phyloP scores from a whole-genome alignment of 2,888 invertebrate genomes.

The Cabera pusaria region DNA sequence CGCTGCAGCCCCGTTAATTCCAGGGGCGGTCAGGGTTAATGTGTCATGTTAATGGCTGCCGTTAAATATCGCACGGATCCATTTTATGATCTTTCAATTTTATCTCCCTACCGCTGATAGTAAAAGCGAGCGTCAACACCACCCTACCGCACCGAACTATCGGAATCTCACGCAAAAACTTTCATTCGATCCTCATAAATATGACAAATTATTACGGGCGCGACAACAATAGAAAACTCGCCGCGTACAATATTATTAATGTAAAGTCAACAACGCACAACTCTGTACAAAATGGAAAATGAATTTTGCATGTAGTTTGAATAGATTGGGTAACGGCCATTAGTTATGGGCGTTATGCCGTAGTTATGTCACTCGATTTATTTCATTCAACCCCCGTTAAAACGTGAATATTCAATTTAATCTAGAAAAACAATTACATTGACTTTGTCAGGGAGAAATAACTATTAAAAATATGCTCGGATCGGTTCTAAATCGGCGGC shows the following conservation, averaged over 20 bases:
- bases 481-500: slow-evolving; percentile 34
- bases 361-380: slow-evolving; percentile 29
- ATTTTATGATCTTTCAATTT: slow-evolving; percentile 63
- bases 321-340: slow-evolving; percentile 30
- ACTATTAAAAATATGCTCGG: slow-evolving; percentile 5
- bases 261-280: slow-evolving; percentile 35
- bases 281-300: slow-evolving; percentile 32
- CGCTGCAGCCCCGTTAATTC: slow-evolving; percentile 57
- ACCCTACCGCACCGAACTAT: slow-evolving; percentile 9
- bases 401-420: slow-evolving; percentile 22
- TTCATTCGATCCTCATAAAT: slow-evolving; percentile 25
- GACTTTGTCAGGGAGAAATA: slow-evolving; percentile 9
- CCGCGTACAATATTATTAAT: slow-evolving; percentile 29
- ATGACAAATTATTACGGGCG: slow-evolving; percentile 25
- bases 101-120: slow-evolving; percentile 41
- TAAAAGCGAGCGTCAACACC: slow-evolving; percentile 25
- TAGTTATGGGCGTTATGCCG: slow-evolving; percentile 34
- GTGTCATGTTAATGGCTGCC: slow-evolving; percentile 64
- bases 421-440: slow-evolving; percentile 19
- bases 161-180: slow-evolving; percentile 15
- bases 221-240: slow-evolving; percentile 29
- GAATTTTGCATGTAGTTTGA: slow-evolving; percentile 33
- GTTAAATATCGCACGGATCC: slow-evolving; percentile 59
- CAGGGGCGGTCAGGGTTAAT: slow-evolving; percentile 54
- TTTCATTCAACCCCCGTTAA: slow-evolving; percentile 20